Evolutionary conservation across 2,797 vertebrate species (phyloP).

Genomic region (Pipistrellus nathusii): DNA sequence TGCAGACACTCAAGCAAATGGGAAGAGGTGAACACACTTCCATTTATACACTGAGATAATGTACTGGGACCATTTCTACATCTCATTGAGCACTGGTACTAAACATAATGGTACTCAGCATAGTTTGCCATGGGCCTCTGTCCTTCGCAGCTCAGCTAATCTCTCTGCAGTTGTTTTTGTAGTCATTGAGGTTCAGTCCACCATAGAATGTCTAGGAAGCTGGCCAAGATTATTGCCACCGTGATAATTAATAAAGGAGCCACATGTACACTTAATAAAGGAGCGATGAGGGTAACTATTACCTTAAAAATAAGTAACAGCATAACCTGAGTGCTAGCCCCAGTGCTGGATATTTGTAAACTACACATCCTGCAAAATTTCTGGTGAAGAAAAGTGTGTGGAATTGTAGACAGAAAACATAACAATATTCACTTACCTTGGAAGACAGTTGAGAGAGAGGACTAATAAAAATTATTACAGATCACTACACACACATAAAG

Average conservation of each 20-base stretch:
- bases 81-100: not conserved
- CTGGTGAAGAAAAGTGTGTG: not conserved
- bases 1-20: not conserved
- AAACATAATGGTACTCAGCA: not conserved
- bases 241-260: not conserved
- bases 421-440: not conserved
- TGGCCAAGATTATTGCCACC: not conserved
- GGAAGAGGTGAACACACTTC: not conserved
- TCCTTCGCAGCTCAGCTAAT: not conserved
- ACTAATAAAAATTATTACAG: constrained; percentile 58
- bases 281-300: not conserved
- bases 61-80: not conserved
- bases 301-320: not conserved
- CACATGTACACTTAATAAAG: not conserved
- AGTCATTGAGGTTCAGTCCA: not conserved
- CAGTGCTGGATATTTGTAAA: not conserved
- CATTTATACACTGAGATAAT: not conserved
- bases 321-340: not conserved
- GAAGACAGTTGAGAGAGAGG: constrained; percentile 19
- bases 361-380: not conserved
- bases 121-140: not conserved
- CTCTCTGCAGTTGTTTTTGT: not conserved
- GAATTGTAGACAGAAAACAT: not conserved
- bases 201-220: not conserved
- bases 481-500: constrained; percentile 47